phyloP scores from a whole-genome alignment of 2,113 vertebrate genomes.

The Pteruthius melanotis region DNA sequence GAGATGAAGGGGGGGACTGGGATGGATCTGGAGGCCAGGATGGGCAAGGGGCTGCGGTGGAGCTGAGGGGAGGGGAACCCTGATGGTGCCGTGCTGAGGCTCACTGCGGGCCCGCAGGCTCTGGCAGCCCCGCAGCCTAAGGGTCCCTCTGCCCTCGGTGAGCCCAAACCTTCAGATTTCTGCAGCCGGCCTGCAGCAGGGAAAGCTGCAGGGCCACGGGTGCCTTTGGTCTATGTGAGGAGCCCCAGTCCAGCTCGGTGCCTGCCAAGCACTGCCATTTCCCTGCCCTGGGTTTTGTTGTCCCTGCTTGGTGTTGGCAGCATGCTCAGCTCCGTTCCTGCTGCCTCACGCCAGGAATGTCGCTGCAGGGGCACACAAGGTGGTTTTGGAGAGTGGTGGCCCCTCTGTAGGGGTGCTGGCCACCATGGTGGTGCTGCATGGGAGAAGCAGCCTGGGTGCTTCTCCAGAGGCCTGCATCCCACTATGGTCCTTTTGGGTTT shows the following conservation, averaged over 20 bases:
- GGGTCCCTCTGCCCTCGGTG: background rate
- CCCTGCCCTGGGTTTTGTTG: background rate
- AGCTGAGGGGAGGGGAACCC: background rate
- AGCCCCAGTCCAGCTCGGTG: accelerated
- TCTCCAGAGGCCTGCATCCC: background rate
- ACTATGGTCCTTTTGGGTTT: background rate
- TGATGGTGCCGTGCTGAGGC: background rate
- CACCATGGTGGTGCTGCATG: background rate
- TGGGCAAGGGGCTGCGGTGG: background rate
- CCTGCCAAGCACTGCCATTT: accelerated
- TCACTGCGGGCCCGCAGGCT: background rate
- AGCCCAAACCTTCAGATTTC: accelerated
- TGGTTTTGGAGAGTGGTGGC: background rate
- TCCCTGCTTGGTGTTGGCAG: background rate
- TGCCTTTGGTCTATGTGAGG: accelerated
- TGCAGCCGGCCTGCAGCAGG: accelerated
- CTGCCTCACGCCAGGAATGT: accelerated
- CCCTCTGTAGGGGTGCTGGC: accelerated
- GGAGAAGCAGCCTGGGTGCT: background rate
- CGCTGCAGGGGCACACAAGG: background rate
- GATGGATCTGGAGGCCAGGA: background rate
- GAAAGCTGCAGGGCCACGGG: accelerated
- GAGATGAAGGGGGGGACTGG: background rate
- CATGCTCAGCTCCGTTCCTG: accelerated
- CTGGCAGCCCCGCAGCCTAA: accelerated